A percentile compares a stretch with the other conserved stretches of the same genome.
These are phyloP conservation scores for Heliconius hortense DNA, from an alignment of 2,888 invertebrate genomes.

Conservation along the genomic window DNA sequence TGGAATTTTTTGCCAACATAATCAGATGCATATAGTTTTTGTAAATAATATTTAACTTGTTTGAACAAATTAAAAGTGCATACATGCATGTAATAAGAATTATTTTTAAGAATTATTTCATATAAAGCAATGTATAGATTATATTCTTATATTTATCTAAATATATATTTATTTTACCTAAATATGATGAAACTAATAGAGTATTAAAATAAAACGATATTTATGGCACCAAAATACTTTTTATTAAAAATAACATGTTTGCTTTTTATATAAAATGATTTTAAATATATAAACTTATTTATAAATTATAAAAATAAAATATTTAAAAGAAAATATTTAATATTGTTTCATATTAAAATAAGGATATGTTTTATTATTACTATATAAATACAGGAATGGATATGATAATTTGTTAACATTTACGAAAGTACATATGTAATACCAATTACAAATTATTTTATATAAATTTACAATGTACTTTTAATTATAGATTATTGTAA, in stretches of 20 bases:
- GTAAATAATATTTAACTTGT: no score
- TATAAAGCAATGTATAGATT: background rate
- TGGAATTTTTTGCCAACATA: background rate
- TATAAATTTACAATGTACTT: no score
- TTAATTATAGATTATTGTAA: no score
- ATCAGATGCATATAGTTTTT: no score
- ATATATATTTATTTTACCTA: no score
- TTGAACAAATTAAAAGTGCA: no score
- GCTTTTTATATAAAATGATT: slow-evolving; percentile 2
- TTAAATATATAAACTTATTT: background rate
- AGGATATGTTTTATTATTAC: background rate
- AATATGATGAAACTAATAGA: background rate
- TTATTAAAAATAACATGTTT: slow-evolving; percentile 16
- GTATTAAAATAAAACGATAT: slow-evolving; percentile 13
- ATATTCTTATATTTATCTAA: background rate
- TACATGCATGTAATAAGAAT: no score
- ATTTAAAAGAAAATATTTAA: background rate
- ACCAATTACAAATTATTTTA: no score
- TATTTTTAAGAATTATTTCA: no score
- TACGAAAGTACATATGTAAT: background rate
- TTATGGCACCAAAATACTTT: slow-evolving; percentile 34
- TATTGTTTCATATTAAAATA: slow-evolving; percentile 3
- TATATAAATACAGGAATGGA: slow-evolving; percentile 10
- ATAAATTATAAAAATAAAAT: no score
- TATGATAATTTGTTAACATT: slow-evolving; percentile 1